Evolutionary conservation across 2,797 vertebrate genomes (phyloP).

Genomic region (Manis crassicaudata): DNA sequence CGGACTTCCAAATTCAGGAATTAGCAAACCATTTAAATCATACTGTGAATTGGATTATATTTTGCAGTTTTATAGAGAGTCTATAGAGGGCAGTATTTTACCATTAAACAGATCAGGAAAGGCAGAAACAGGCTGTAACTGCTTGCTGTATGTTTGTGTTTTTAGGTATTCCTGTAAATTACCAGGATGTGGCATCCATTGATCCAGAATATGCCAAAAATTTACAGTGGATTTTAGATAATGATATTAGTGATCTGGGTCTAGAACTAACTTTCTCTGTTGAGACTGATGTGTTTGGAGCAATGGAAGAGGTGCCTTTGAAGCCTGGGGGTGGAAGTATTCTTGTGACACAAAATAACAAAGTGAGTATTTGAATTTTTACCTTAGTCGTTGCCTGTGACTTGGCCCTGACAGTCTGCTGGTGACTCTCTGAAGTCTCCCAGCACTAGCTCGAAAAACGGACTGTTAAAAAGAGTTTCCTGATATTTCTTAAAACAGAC

Average conservation of each 20-base stretch:
- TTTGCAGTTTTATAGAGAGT: slow-evolving; percentile 80
- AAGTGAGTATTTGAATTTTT: slow-evolving; percentile 87
- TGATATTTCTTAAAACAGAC: slow-evolving; percentile 11
- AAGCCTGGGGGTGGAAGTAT: slow-evolving; percentile 95
- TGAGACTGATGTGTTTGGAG: slow-evolving; percentile 98
- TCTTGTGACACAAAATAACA: slow-evolving; percentile 98
- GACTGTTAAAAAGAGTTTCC: not conserved
- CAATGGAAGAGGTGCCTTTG: slow-evolving; percentile 97
- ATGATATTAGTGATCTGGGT: slow-evolving; percentile 98
- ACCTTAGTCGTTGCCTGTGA: not conserved
- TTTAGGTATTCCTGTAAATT: slow-evolving; percentile 98
- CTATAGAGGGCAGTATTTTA: slow-evolving; percentile 88
- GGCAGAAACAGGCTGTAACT: slow-evolving; percentile 6
- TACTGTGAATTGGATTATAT: slow-evolving; percentile 44
- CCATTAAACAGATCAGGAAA: slow-evolving; percentile 71
- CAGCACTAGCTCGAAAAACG: slow-evolving; percentile 30
- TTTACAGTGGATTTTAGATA: slow-evolving; percentile 99
- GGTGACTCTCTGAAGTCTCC: not conserved
- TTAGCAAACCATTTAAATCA: not conserved
- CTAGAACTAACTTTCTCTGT: slow-evolving; percentile 98
- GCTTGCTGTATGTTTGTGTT: slow-evolving; percentile 71
- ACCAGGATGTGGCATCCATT: slow-evolving; percentile 98
- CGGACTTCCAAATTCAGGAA: slow-evolving; percentile 33
- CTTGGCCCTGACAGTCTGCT: not conserved
- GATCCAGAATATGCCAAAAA: slow-evolving; percentile 99